phyloP scores from a whole-genome alignment of 2,797 vertebrate genomes.

The Sarcoramphus papa region DNA sequence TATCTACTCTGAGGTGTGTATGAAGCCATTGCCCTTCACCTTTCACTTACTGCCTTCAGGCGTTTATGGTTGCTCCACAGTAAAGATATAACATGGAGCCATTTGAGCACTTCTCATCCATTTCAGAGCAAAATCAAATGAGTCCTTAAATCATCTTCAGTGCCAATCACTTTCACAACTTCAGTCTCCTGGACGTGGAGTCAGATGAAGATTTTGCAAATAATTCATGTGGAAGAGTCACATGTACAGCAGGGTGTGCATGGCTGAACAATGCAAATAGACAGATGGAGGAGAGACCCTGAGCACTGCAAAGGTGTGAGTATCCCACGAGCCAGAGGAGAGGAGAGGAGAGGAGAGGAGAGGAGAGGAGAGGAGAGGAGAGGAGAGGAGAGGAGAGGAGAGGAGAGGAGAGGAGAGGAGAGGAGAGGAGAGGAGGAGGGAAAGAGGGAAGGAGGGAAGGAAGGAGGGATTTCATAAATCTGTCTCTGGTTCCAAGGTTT shows the following conservation, averaged over 20 bases:
- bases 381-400: background rate
- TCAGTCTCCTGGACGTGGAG: background rate
- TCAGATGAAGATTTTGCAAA: background rate
- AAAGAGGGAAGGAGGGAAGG: too few relatives aligned
- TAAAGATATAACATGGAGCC: background rate
- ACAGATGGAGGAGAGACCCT: background rate
- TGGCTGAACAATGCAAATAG: accelerated
- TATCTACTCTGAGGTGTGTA: background rate
- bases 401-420: background rate
- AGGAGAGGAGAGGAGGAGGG: too few relatives aligned
- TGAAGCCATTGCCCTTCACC: background rate
- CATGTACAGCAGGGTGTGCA: background rate
- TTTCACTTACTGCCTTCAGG: background rate
- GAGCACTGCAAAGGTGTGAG: background rate
- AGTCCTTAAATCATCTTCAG: background rate
- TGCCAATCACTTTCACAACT: background rate
- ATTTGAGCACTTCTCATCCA: background rate
- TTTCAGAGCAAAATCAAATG: background rate
- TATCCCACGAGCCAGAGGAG: accelerated
- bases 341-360: too few relatives aligned
- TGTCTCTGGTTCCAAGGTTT: background rate
- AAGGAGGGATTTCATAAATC: background rate
- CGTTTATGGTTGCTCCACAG: background rate
- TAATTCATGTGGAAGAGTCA: background rate
- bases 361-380: background rate